Base-by-base conservation (phyloP, 1,140 invertebrate species). In the Aphis gossypii region DNA sequence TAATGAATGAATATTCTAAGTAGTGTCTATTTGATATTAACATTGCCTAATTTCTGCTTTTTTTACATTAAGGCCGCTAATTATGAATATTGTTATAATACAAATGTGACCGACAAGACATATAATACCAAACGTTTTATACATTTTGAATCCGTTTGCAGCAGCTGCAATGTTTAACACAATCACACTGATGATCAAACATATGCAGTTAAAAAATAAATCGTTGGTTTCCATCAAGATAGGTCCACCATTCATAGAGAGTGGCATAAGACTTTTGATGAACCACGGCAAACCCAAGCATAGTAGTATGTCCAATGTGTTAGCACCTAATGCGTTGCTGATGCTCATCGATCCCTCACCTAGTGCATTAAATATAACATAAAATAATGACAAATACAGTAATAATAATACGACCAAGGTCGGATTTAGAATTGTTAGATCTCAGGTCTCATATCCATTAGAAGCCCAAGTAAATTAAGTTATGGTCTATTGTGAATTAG, bases 221-320 rank as follows among this genome's bases (percentile, higher is more conserved):
- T 94, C 94, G 2, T 89, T 90, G 14, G 94, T 94, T 90, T 94
- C 94, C 44, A 95, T 94, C 35, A 23, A 68, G n/a, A 95, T 93
- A 2, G 94, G 94, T 8, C 94, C 94, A 3, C 94, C 94, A 2
- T 94, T 92, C 92, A 94, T 93, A 0, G 94, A 95, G 1, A 96
- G 95, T 25, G 96, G 95, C 83, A 96, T 95, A 84, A 97, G 95
- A 7, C 97, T 97, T 94, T 97, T 97, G 84, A 98, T 97, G 9
- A 97, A 96, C 98, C 98, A 98, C 0, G 98, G 98, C 25, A 98
- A 94, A 5, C 97, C 97, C 23, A 98, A 95, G n/a, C 97, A 98
- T n/a, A 98, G 96, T 1, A 98, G 95, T 92, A 98, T 98, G 93
- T 98, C 98, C 94, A 98, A 95, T 0, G 97, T 98, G 94, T 98